These are phyloP conservation scores for Brachionus koreanus DNA, from an alignment of 1,140 invertebrate species.

Conservation along the genomic window DNA sequence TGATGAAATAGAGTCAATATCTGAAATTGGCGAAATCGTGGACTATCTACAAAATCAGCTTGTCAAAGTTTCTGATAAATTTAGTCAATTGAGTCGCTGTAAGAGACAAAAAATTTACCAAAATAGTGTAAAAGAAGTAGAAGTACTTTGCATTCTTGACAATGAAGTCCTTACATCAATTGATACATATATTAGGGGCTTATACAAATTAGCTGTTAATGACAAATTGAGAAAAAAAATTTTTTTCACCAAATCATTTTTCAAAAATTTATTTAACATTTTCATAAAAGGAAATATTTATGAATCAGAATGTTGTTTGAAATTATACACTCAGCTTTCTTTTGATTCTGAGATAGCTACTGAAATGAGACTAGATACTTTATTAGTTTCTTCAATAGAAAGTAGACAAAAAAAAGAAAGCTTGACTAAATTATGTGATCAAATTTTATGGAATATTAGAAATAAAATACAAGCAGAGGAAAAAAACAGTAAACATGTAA, in stretches of 20 bases:
- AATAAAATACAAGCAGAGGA: background rate
- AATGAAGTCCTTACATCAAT: background rate
- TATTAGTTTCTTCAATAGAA: background rate
- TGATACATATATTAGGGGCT: background rate
- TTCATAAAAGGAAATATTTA: background rate
- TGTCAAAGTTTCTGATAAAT: background rate
- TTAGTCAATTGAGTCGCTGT: background rate
- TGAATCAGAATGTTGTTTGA: background rate
- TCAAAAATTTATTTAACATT: background rate
- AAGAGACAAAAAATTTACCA: background rate
- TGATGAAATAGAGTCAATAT: background rate
- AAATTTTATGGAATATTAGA: conserved; percentile 14
- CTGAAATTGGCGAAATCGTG: background rate
- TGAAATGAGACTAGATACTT: background rate
- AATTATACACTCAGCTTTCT: background rate
- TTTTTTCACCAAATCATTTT: background rate
- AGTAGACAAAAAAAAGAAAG: background rate
- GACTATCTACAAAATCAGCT: background rate
- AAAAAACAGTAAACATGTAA: background rate
- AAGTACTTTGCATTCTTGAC: background rate
- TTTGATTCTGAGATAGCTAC: background rate
- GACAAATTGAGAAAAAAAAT: background rate
- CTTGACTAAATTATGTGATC: background rate
- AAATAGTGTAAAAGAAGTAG: background rate
- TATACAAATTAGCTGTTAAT: background rate